Conservation (phyloP, 2,888 invertebrate genomes). For the Trichogramma evanescens region DNA sequence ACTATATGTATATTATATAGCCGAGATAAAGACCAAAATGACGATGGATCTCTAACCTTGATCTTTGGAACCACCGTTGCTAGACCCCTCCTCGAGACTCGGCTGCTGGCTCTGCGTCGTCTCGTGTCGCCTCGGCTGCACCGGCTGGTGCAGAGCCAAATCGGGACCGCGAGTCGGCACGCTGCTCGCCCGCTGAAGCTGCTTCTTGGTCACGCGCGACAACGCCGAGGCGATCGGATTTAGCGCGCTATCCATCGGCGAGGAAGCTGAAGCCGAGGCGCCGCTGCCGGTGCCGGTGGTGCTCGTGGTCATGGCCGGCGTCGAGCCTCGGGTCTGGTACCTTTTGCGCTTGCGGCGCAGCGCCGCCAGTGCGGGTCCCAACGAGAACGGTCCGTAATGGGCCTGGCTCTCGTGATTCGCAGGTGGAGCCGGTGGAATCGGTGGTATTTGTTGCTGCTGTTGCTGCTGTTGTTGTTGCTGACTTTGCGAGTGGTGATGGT, state of each 20-base stretch:
- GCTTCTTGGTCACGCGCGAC: constrained; percentile 36
- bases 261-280: constrained; percentile 27
- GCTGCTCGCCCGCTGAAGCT: constrained; percentile 64
- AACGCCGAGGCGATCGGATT: constrained; percentile 26
- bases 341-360: constrained; percentile 75
- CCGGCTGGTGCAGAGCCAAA: constrained; percentile 39
- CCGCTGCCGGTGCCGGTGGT: constrained; percentile 38
- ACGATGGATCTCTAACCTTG: constrained; percentile 24
- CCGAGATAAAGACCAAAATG: background rate
- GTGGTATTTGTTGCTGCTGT: background rate
- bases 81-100: constrained; percentile 33
- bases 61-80: constrained; percentile 28
- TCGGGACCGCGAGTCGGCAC: constrained; percentile 58
- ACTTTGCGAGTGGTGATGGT: constrained; percentile 27
- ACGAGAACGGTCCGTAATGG: constrained; percentile 39
- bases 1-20: too few relatives aligned
- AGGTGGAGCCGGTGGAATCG: background rate
- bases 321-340: constrained; percentile 69
- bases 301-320: constrained; percentile 49
- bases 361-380: constrained; percentile 59
- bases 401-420: constrained; percentile 30
- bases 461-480: constrained; percentile 17
- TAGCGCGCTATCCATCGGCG: constrained; percentile 21
- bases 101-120: constrained; percentile 59
- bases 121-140: constrained; percentile 51